phyloP scores from a whole-genome alignment of 2,888 invertebrate species.

The Zele albiditarsus region DNA sequence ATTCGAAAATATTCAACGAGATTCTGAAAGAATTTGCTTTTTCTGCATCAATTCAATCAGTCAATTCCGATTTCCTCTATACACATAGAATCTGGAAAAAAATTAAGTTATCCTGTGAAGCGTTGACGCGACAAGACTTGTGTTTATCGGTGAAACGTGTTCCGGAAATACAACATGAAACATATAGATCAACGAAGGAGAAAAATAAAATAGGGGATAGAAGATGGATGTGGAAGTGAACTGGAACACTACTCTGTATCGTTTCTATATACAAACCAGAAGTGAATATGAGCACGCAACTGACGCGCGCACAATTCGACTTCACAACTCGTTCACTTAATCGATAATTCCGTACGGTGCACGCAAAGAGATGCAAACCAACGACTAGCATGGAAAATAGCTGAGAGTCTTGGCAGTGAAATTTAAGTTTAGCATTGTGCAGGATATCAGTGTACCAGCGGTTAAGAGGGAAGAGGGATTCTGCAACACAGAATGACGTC shows the following conservation, averaged over 20 bases:
- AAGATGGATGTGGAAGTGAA: neutral
- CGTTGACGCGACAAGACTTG: slow-evolving; percentile 25
- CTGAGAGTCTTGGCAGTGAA: slow-evolving; percentile 6
- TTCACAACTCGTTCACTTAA: neutral
- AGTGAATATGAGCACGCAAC: slow-evolving; percentile 8
- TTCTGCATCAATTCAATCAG: too few relatives aligned
- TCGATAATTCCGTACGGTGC: slow-evolving; percentile 16
- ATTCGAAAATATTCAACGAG: too few relatives aligned
- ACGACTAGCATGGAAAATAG: slow-evolving; percentile 7
- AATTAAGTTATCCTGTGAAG: slow-evolving; percentile 23
- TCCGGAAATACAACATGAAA: slow-evolving; percentile 13
- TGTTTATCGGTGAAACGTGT: slow-evolving; percentile 32
- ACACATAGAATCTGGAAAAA: neutral
- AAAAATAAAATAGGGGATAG: neutral
- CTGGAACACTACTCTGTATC: slow-evolving; percentile 12
- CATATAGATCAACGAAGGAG: neutral
- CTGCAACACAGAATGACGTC: neutral
- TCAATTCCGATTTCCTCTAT: neutral
- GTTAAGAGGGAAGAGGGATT: neutral
- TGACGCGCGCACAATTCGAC: neutral
- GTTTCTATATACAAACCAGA: neutral
- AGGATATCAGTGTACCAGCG: neutral
- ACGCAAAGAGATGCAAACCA: neutral
- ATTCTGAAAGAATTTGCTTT: too few relatives aligned
- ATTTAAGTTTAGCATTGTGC: slow-evolving; percentile 11